These are phyloP conservation scores for Felis chaus DNA, from an alignment of 2,113 vertebrate genomes.

Conservation along the genomic window DNA sequence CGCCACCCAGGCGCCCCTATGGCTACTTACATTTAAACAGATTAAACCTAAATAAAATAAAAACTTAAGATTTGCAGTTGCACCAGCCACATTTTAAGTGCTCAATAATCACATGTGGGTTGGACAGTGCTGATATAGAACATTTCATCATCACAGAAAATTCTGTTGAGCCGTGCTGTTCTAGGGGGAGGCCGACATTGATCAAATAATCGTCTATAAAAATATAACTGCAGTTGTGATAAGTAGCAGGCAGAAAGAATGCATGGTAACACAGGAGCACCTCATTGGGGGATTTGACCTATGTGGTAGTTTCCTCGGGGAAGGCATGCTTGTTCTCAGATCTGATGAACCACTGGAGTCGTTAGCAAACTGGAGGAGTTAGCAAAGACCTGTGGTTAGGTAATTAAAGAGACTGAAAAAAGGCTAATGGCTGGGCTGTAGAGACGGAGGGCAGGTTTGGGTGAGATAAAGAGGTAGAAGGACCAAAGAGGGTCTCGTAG, in stretches of 20 bases:
- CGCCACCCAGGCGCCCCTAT: too few relatives aligned
- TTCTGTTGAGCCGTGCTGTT: not conserved
- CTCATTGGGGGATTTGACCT: not conserved
- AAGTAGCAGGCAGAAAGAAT: not conserved
- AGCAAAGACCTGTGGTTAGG: not conserved
- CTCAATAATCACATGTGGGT: not conserved
- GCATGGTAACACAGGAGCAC: not conserved
- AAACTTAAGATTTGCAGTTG: not conserved
- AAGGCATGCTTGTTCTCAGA: not conserved
- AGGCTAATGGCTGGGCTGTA: not conserved
- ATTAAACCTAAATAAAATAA: not conserved
- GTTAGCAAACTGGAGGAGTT: not conserved
- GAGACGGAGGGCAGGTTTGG: not conserved
- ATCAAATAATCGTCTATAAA: not conserved
- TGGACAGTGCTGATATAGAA: not conserved
- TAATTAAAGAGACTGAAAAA: constrained; percentile 36
- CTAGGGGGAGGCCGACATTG: not conserved
- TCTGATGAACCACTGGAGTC: not conserved
- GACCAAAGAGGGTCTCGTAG: not conserved
- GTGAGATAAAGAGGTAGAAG: not conserved
- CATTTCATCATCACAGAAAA: not conserved
- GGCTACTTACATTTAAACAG: constrained; percentile 3
- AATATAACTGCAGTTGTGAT: not conserved
- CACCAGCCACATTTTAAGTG: not conserved
- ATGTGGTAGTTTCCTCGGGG: not conserved